A percentile compares a stretch with the other conserved stretches of the same genome.
phyloP scores from a whole-genome alignment of 1,140 invertebrate species.

The Anthonomus grandis region DNA sequence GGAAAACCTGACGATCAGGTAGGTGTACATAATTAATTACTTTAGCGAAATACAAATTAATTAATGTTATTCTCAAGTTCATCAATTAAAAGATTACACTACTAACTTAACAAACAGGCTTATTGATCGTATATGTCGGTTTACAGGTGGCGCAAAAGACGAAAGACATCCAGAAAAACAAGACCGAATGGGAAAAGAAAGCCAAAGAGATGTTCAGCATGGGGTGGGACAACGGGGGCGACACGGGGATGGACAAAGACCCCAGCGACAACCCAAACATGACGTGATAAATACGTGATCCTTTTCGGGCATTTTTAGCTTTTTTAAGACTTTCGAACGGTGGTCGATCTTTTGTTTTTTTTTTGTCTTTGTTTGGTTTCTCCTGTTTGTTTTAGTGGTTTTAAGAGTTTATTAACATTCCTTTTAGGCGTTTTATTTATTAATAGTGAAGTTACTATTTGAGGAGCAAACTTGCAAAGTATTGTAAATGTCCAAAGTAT shows the following conservation, averaged over 20 bases:
- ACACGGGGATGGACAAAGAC: slow-evolving; percentile 39
- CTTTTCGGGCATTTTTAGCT: slow-evolving; percentile 13
- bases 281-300: slow-evolving; percentile 19
- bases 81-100: no score
- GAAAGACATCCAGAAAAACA: slow-evolving; percentile 53
- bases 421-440: no score
- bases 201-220: slow-evolving; percentile 52
- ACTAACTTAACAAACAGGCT: no score
- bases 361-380: no score
- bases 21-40: not conserved
- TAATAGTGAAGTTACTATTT: not conserved
- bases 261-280: slow-evolving; percentile 42
- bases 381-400: no score
- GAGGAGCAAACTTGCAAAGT: not conserved
- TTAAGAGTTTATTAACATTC: no score
- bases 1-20: slow-evolving; percentile 82
- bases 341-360: slow-evolving; percentile 8
- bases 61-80: no score
- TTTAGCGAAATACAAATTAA: no score
- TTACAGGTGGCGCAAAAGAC: slow-evolving; percentile 78
- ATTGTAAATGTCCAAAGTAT: not conserved
- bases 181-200: slow-evolving; percentile 55
- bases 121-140: not conserved
- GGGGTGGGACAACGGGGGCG: slow-evolving; percentile 35
- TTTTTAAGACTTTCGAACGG: slow-evolving; percentile 12